Evolutionary conservation across 2,113 vertebrate species (phyloP).

Genomic region (Petrocephalus zakoni): DNA sequence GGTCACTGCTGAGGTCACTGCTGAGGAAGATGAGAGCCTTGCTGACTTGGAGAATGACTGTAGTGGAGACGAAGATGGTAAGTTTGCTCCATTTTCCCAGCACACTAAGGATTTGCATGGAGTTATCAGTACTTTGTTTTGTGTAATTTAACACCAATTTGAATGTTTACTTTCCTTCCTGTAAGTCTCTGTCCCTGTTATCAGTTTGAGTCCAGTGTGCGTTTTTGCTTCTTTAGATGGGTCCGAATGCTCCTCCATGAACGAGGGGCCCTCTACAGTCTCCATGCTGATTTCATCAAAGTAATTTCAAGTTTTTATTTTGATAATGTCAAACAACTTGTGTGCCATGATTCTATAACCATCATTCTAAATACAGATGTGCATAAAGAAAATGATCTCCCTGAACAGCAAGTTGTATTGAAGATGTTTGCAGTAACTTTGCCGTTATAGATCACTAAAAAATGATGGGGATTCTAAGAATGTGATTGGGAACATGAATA

Average conservation of each 20-base stretch:
- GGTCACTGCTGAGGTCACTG: too few relatives aligned
- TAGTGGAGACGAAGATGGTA: conserved; percentile 53
- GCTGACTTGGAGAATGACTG: conserved; percentile 68
- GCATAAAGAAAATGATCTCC: too few relatives aligned
- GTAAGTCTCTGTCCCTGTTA: not conserved
- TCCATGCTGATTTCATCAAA: conserved; percentile 53
- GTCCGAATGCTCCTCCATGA: conserved; percentile 59
- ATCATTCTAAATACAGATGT: too few relatives aligned
- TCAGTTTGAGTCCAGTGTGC: not conserved
- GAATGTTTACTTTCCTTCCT: not conserved
- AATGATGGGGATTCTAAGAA: not conserved
- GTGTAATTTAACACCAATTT: not conserved
- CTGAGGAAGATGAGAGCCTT: conserved; percentile 70
- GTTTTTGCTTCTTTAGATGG: conserved; percentile 54
- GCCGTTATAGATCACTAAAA: not conserved
- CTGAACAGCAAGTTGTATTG: not conserved
- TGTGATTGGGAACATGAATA: not conserved
- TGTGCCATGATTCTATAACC: too few relatives aligned
- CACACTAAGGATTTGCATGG: not conserved
- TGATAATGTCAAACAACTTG: not conserved
- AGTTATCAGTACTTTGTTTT: not conserved
- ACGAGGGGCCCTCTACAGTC: conserved; percentile 40
- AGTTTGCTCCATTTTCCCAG: not conserved
- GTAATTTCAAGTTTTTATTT: conserved; percentile 49
- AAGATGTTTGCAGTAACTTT: not conserved